Conservation (phyloP, 2,888 invertebrate genomes). For the Oeneis ivallda region DNA sequence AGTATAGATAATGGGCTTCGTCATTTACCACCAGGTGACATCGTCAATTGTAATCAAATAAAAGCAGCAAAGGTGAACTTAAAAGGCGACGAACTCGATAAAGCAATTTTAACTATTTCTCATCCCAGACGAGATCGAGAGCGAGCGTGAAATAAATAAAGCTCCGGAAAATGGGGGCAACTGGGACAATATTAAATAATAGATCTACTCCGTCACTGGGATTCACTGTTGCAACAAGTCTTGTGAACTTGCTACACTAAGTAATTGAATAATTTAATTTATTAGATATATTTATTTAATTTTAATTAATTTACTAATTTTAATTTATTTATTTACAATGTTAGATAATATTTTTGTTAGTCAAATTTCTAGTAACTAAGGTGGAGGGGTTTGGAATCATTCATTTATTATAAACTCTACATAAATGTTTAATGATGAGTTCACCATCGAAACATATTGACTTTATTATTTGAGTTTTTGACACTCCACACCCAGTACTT, state of each 20-base stretch:
- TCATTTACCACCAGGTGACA: too few species aligned
- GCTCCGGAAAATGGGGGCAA: slow-evolving; percentile 14
- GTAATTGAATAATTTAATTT: not conserved
- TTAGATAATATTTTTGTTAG: not conserved
- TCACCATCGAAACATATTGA: not conserved
- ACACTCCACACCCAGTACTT: too few species aligned
- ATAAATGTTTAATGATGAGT: not conserved
- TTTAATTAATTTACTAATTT: too few species aligned
- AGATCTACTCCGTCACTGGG: not conserved
- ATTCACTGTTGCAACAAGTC: slow-evolving; percentile 13
- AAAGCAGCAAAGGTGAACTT: slow-evolving; percentile 4
- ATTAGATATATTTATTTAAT: too few species aligned
- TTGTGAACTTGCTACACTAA: not conserved
- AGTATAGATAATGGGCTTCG: too few species aligned
- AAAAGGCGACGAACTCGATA: slow-evolving; percentile 20
- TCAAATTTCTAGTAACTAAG: slow-evolving; percentile 7
- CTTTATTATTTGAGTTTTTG: too few species aligned
- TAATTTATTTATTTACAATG: too few species aligned
- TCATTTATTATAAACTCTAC: not conserved
- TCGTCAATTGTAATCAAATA: too few species aligned
- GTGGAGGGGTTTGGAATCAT: not conserved
- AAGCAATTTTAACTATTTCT: slow-evolving; percentile 27
- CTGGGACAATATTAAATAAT: slow-evolving; percentile 20
- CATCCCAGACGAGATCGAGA: slow-evolving; percentile 8
- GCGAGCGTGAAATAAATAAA: slow-evolving; percentile 21